These are phyloP conservation scores for Drosophila hawaiiensis DNA, from an alignment of 2,888 invertebrate genomes.

Conservation along the genomic window DNA sequence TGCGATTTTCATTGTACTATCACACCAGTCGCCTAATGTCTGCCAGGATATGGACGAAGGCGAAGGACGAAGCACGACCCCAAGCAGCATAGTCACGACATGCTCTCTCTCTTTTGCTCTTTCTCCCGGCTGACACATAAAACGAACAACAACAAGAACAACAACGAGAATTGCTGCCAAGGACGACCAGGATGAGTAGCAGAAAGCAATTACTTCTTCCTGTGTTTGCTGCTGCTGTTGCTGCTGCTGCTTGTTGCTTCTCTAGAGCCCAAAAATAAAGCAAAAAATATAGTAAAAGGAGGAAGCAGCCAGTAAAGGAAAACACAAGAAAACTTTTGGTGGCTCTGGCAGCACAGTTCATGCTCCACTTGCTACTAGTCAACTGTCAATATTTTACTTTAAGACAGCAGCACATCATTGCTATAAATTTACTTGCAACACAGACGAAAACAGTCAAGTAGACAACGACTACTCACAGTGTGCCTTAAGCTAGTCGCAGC, in stretches of 20 bases:
- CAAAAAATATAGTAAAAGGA: constrained; percentile 9
- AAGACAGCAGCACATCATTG: constrained; percentile 78
- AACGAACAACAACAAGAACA: constrained; percentile 26
- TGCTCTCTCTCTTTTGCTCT: neutral
- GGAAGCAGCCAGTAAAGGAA: constrained; percentile 21
- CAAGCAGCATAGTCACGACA: constrained; percentile 64
- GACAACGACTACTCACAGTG: constrained; percentile 10
- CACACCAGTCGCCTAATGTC: constrained; percentile 44
- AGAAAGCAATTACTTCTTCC: constrained; percentile 79
- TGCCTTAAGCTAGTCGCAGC: constrained; percentile 3
- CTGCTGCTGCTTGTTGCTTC: constrained; percentile 65
- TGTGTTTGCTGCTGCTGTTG: constrained; percentile 9
- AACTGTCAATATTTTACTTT: constrained; percentile 81
- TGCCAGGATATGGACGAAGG: constrained; percentile 30
- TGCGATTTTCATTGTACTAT: constrained; percentile 51
- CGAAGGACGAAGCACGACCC: constrained; percentile 38
- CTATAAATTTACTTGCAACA: constrained; percentile 74
- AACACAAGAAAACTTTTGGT: constrained; percentile 56
- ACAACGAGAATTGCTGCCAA: constrained; percentile 35
- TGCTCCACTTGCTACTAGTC: constrained; percentile 74
- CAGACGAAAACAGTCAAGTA: constrained; percentile 23
- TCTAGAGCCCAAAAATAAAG: constrained; percentile 10
- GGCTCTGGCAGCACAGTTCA: constrained; percentile 63
- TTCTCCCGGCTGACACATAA: constrained; percentile 35
- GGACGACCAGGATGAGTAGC: constrained; percentile 63